Base-by-base conservation (phyloP, 2,113 vertebrate genomes). In the Seriola quinqueradiata region DNA sequence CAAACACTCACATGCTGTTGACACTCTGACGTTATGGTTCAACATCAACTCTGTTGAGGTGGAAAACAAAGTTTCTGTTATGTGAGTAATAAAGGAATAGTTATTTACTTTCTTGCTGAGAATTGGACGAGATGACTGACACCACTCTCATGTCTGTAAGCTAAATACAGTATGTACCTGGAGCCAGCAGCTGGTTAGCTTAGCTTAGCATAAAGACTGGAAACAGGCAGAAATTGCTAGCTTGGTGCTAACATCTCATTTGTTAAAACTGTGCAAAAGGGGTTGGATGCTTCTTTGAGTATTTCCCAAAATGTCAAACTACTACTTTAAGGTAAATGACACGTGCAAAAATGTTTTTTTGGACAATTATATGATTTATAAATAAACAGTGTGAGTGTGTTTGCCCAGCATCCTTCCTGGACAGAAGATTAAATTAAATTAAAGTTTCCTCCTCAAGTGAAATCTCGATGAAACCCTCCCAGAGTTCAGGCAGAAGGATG, bases 401-500 rank as follows among this genome's bases (percentile, higher is more conserved):
- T 12, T 5, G 0, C 55, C 52, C 52, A 42, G 48, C 8, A 5
- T 2, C 44, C 38, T 36, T 21, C 46, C 0, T 5, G 19, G 5
- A 46, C 38, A 21, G 59, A 25, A 21, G 54, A 59, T 9, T 28
- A 14, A 25, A 25, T 19, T 17, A 28, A 25, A 66, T 5, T 48
- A 10, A 40, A 73, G n/a, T 59, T 19, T 66, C 21, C n/a, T 21
- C 3, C 4, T 10, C 42, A 2, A 60, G 17, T 1, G 7, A 34
- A 17, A 19, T 25, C 38, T 7, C 8, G 1, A 17, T 21, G n/a
- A 17, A 11, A 57, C 4, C 28, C 25, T 32, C 8, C 19, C 25
- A 21, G 23, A 57, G 48, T 11, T 77, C 81, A 70, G 61, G 73
- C 73, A 71, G 76, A n/a, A 17, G 40, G 61, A 13, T 34, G 1